Percentiles rank a stretch among this genome's conserved stretches.
Conservation (phyloP, 1,140 invertebrate genomes). For the Drosophila kurseongensis region DNA sequence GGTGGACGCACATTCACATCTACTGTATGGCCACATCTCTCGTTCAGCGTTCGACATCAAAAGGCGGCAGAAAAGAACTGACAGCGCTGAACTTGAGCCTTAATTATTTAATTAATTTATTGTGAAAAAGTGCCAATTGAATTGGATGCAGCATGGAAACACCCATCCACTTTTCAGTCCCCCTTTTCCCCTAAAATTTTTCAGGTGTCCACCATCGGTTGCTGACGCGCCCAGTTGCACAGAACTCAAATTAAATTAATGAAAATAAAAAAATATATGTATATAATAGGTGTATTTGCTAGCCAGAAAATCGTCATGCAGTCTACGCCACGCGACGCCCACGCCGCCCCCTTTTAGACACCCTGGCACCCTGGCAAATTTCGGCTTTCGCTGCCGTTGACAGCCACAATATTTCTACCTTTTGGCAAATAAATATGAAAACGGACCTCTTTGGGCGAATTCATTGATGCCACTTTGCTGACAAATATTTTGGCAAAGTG, state of each 20-base stretch:
- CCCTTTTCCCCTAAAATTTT: slow-evolving; percentile 17
- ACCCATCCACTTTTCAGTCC: slow-evolving; percentile 3
- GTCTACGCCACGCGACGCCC: slow-evolving; percentile 80
- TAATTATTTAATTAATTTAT: slow-evolving; percentile 83
- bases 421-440: slow-evolving; percentile 25
- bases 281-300: not conserved
- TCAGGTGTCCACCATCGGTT: slow-evolving; percentile 67
- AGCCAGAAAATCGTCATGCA: slow-evolving; percentile 68
- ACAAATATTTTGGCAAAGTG: slow-evolving; percentile 76
- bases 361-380: slow-evolving; percentile 47
- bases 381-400: slow-evolving; percentile 67
- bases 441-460: slow-evolving; percentile 32
- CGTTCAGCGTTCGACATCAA: slow-evolving; percentile 45
- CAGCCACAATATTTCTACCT: slow-evolving; percentile 75
- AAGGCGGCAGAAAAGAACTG: slow-evolving; percentile 51
- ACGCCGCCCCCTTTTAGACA: slow-evolving; percentile 31
- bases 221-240: slow-evolving; percentile 75
- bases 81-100: slow-evolving; percentile 72
- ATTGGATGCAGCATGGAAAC: slow-evolving; percentile 55
- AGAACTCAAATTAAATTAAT: slow-evolving; percentile 71
- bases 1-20: slow-evolving; percentile 13
- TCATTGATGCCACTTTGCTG: slow-evolving; percentile 80
- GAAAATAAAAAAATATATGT: slow-evolving; percentile 16
- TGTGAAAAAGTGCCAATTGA: slow-evolving; percentile 73
- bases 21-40: slow-evolving; percentile 11